Evolutionary conservation across 2,113 vertebrate species (phyloP), one percentile per base, ranked within the genome.

Genomic region (Synodontis membranacea): DNA sequence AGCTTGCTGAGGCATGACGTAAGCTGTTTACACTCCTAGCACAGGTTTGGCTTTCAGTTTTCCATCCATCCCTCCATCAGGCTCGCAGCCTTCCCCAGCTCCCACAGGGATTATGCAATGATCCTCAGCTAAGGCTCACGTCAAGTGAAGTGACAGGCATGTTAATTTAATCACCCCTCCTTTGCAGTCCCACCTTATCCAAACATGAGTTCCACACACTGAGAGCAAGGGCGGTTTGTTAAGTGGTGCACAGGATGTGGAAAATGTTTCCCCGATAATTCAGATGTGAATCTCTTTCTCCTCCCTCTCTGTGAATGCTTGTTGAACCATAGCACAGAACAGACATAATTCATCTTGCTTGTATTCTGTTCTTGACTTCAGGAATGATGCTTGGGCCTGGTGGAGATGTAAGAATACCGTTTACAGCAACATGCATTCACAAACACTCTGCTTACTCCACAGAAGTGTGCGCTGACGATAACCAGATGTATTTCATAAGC

Each of bases 11-110:
- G 79, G 86, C 86, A 25, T 87, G 89, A 91, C 50, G 82, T 87
- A 86, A 88, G 84, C 54, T 90, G 74, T 88, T 88, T 85, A 89
- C 79, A 87, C 75, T 91, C 83, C 83, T 37, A 84, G 68, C 10
- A 37, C 72, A 75, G 75, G 48, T 62, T 84, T 80, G 74, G 39
- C 58, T 56, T 85, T 83, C 68, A 8, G 44, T 83, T 89, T 84
- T 84, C 82, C 83, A 85, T 82, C 50, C 48, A 54, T 82, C 9
- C 44, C 46, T 81, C 78, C 58, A 54, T 87, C 66, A 78, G 80
- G 62, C 42, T 86, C 82, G 48, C 50, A 80, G 46, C 58, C n/a
- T 86, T 60, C 70, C 21, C 60, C 4, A 70, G 78, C 48, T 39
- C 54, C 50, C 74, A 74, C n/a, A 50, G n/a, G 15, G 56, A 80